Conservation (phyloP, 2,113 vertebrate genomes). For the Addax nasomaculatus region DNA sequence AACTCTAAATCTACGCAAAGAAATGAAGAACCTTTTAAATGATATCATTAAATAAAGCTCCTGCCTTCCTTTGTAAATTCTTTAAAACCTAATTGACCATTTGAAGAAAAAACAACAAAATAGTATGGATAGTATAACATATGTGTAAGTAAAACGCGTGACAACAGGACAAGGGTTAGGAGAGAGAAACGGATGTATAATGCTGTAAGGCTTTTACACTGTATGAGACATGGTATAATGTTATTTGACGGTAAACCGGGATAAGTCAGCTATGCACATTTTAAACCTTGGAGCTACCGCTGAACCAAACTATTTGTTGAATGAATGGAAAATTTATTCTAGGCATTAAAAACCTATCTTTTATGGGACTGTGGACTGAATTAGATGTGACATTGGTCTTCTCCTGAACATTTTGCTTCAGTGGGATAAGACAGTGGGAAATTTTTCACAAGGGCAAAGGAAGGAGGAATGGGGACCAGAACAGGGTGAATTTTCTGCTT, state of each 20-base stretch:
- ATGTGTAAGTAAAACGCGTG: neutral
- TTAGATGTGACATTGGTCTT: neutral
- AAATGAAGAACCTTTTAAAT: neutral
- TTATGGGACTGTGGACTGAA: neutral
- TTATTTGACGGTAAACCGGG: neutral
- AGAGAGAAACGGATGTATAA: neutral
- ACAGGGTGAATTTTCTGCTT: slow-evolving; percentile 30
- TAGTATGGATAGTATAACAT: neutral
- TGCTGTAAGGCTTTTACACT: neutral
- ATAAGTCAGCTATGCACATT: neutral
- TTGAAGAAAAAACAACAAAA: neutral
- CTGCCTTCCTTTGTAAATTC: neutral
- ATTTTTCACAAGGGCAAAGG: slow-evolving; percentile 17
- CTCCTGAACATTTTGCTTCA: neutral
- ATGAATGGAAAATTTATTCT: slow-evolving; percentile 21
- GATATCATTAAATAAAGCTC: neutral
- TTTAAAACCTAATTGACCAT: neutral
- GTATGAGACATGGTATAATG: neutral
- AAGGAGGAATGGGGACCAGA: neutral
- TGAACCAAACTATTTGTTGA: neutral
- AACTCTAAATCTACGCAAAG: neutral
- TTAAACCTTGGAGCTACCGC: neutral
- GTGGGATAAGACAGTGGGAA: neutral
- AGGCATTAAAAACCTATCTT: neutral
- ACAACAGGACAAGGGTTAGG: neutral